Evolutionary conservation across 2,888 invertebrate genomes (phyloP).

Genomic region (Ctena decussata): DNA sequence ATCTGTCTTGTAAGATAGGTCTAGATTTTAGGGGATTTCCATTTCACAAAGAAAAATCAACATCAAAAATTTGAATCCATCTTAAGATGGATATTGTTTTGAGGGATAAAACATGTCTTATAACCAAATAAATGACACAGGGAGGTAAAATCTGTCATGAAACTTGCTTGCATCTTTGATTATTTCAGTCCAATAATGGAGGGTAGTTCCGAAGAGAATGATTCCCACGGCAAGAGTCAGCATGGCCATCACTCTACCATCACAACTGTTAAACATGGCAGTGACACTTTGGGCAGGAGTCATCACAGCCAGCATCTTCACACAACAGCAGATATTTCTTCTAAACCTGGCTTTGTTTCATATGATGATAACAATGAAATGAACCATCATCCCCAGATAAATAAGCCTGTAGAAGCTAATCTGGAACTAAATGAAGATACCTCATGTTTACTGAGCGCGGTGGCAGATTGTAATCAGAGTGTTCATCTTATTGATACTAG

Average conservation of each 20-base stretch:
- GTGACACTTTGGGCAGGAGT: conserved; percentile 35
- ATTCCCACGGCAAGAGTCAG: conserved; percentile 46
- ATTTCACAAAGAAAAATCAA: no score
- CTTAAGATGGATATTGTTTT: no score
- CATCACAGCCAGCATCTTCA: conserved; percentile 40
- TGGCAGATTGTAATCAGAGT: conserved; percentile 55
- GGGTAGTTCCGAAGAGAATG: conserved; percentile 79
- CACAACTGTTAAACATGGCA: conserved; percentile 23
- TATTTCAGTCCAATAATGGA: conserved; percentile 84
- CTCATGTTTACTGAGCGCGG: conserved; percentile 29
- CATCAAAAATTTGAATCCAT: no score
- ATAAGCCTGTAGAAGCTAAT: neutral
- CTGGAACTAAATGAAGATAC: conserved; percentile 53
- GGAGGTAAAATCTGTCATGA: no score
- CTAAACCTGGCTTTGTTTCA: no score
- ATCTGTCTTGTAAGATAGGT: no score
- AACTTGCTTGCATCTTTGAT: no score
- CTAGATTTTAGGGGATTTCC: no score
- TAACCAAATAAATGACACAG: no score
- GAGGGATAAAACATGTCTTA: no score
- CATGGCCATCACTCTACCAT: conserved; percentile 41
- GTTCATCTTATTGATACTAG: conserved; percentile 80
- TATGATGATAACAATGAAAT: no score
- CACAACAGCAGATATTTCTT: neutral
- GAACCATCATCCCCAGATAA: neutral